These are phyloP conservation scores for Hiodon tergisus DNA, from an alignment of 2,113 vertebrate genomes.

Conservation along the genomic window DNA sequence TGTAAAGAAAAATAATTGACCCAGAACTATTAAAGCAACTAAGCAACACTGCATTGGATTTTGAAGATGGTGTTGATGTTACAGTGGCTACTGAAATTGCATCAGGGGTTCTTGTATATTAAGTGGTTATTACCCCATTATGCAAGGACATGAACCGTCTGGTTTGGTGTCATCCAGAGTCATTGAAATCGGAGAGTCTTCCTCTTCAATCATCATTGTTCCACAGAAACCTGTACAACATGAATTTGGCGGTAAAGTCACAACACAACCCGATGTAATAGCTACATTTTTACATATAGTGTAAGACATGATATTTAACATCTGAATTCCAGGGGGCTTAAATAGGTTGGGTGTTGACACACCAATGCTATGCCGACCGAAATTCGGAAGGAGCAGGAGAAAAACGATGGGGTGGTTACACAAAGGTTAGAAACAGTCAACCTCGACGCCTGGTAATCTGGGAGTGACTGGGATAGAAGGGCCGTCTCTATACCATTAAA, in stretches of 20 bases:
- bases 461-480: no score
- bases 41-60: no score
- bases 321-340: no score
- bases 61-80: no score
- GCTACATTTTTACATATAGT: not conserved
- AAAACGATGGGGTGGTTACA: no score
- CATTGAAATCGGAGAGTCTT: conserved; percentile 35
- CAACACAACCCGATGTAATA: not conserved
- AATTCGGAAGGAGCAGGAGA: no score
- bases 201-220: conserved; percentile 39
- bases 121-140: conserved; percentile 33
- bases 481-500: no score
- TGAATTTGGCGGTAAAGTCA: not conserved
- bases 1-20: not conserved
- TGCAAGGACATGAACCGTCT: conserved; percentile 35
- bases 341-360: no score
- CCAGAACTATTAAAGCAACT: not conserved
- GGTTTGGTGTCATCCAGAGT: conserved; percentile 38
- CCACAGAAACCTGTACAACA: conserved; percentile 31
- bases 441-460: no score
- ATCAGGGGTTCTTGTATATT: not conserved
- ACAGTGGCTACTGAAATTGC: not conserved
- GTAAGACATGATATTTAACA: not conserved
- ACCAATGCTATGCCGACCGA: no score
- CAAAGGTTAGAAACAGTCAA: no score